Percentiles rank a stretch among this genome's conserved stretches.
These are phyloP conservation scores for Montipora cactus DNA, from an alignment of 64 coral and sea anemone genomes.

Conservation along the genomic window DNA sequence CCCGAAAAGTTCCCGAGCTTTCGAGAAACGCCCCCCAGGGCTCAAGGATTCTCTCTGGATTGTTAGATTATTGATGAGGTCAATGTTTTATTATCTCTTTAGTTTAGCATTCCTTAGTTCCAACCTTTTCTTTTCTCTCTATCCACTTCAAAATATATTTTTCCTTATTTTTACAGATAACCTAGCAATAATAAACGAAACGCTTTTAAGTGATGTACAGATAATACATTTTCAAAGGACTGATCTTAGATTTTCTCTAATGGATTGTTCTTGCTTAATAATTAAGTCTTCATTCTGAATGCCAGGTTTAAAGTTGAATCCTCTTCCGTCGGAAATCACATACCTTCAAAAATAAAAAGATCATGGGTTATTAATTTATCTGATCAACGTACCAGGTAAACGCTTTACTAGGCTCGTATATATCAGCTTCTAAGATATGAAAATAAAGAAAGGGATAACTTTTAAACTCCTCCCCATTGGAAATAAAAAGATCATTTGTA, in stretches of 20 bases:
- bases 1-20: too few species aligned
- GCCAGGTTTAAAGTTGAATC: not conserved
- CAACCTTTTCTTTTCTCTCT: not conserved
- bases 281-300: not conserved
- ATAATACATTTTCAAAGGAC: not conserved
- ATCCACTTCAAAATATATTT: conserved; percentile 24
- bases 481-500: too few species aligned
- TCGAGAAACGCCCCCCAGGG: too few species aligned
- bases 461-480: too few species aligned
- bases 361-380: not conserved
- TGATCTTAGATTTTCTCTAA: not conserved
- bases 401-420: too few species aligned
- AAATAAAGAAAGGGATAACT: too few species aligned
- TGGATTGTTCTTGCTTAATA: not conserved
- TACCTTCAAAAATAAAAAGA: not conserved
- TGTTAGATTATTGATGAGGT: too few species aligned
- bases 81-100: too few species aligned
- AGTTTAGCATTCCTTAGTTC: not conserved
- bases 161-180: not conserved
- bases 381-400: too few species aligned
- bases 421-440: too few species aligned
- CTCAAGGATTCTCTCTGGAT: too few species aligned
- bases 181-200: not conserved
- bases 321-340: not conserved
- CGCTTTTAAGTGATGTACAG: not conserved